Conservation (phyloP, 2,888 invertebrate species). For the Lacanobia oleracea region DNA sequence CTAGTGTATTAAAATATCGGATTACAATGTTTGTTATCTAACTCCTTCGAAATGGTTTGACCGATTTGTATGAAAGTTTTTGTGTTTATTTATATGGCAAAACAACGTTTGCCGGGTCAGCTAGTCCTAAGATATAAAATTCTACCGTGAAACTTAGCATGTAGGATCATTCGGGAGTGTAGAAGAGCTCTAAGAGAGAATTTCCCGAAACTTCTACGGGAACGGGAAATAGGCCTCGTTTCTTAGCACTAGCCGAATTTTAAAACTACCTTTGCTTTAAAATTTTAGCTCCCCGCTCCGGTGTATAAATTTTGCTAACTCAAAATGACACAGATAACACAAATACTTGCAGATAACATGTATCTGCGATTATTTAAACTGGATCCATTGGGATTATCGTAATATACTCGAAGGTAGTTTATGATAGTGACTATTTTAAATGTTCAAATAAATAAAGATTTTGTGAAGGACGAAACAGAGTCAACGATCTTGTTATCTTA, state of each 20-base stretch:
- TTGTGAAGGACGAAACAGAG: conserved; percentile 2
- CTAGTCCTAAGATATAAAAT: too few species aligned
- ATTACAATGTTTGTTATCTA: too few species aligned
- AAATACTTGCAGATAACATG: background rate
- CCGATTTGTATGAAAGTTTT: too few species aligned
- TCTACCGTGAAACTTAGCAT: too few species aligned
- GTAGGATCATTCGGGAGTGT: too few species aligned
- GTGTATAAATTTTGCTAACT: background rate
- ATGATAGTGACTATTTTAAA: background rate
- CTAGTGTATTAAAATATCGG: too few species aligned
- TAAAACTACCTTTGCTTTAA: background rate
- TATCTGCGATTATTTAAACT: conserved; percentile 1
- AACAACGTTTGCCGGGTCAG: too few species aligned
- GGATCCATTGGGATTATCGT: background rate
- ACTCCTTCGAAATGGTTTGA: too few species aligned
- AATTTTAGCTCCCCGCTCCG: background rate
- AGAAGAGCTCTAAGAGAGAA: too few species aligned
- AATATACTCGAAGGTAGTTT: background rate
- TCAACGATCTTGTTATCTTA: conserved; percentile 23
- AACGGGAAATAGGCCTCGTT: background rate
- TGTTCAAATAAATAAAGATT: conserved; percentile 6
- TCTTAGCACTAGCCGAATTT: background rate
- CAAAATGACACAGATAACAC: background rate
- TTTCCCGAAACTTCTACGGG: too few species aligned
- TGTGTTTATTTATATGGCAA: too few species aligned